Conservation (phyloP, 2,797 vertebrate species). For the Darevskia nairensis region DNA sequence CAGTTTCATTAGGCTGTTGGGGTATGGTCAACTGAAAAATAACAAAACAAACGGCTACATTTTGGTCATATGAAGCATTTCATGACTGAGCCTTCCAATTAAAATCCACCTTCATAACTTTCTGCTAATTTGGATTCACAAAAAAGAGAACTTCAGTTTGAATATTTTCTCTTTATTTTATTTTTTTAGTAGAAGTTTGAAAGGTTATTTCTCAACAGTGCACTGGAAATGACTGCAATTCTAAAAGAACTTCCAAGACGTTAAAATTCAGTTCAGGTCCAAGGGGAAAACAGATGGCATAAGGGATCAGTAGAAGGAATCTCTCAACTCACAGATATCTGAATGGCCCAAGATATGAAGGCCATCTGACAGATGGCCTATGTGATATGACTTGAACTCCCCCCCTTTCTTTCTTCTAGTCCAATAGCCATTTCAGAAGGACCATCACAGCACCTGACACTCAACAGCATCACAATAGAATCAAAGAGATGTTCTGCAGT, state of each 20-base stretch:
- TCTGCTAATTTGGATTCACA: background rate
- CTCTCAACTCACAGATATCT: background rate
- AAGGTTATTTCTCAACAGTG: too few species aligned
- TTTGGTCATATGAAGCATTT: background rate
- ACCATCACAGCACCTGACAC: background rate
- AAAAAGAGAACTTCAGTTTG: background rate
- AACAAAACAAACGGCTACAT: background rate
- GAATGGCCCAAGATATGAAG: slow-evolving; percentile 4
- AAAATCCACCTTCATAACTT: background rate
- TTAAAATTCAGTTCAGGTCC: slow-evolving; percentile 3
- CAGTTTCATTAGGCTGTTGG: background rate
- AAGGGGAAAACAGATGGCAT: background rate
- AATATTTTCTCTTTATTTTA: background rate
- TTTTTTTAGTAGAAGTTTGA: too few species aligned
- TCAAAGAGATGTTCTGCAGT: background rate
- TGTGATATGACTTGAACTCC: background rate
- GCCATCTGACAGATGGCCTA: background rate
- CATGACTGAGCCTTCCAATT: background rate
- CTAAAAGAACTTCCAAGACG: background rate
- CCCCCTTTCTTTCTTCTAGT: background rate
- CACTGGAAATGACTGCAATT: background rate
- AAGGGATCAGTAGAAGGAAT: background rate
- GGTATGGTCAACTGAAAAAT: background rate
- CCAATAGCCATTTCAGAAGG: background rate
- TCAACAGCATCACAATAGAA: background rate